Evolutionary conservation across 2,888 invertebrate genomes (phyloP).

Genomic region (Trypoxylon attenuatum): DNA sequence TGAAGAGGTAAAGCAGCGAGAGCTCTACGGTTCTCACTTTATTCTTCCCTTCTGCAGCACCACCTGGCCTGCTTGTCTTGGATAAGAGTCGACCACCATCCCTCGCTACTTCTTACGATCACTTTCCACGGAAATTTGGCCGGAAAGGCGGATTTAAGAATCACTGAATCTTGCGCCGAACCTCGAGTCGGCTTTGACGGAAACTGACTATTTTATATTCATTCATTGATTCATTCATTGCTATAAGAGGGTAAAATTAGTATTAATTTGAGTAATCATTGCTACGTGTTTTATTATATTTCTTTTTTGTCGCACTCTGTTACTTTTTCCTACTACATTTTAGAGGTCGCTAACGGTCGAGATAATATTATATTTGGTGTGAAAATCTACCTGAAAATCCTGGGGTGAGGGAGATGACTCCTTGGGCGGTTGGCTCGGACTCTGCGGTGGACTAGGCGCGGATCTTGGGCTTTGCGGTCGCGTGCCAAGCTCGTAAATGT

Average conservation of each 20-base stretch:
- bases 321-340: too few species aligned
- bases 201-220: too few species aligned
- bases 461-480: constrained; percentile 65
- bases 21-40: constrained; percentile 13
- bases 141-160: too few species aligned
- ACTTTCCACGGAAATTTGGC: constrained; percentile 13
- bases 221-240: too few species aligned
- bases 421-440: constrained; percentile 63
- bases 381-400: constrained; percentile 52
- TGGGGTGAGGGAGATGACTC: constrained; percentile 65
- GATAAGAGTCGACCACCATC: constrained; percentile 30
- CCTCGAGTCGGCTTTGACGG: too few species aligned
- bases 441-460: constrained; percentile 65
- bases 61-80: constrained; percentile 14
- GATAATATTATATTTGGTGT: too few species aligned
- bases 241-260: too few species aligned
- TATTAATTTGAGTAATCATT: too few species aligned
- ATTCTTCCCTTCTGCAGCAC: constrained; percentile 8
- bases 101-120: constrained; percentile 8
- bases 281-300: too few species aligned
- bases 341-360: too few species aligned
- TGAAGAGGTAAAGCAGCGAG: constrained; percentile 26
- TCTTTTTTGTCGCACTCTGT: too few species aligned
- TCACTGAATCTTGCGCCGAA: too few species aligned
- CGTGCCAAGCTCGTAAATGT: constrained; percentile 80